phyloP scores from a whole-genome alignment of 2,797 vertebrate species.

The Pelochelys cantorii region DNA sequence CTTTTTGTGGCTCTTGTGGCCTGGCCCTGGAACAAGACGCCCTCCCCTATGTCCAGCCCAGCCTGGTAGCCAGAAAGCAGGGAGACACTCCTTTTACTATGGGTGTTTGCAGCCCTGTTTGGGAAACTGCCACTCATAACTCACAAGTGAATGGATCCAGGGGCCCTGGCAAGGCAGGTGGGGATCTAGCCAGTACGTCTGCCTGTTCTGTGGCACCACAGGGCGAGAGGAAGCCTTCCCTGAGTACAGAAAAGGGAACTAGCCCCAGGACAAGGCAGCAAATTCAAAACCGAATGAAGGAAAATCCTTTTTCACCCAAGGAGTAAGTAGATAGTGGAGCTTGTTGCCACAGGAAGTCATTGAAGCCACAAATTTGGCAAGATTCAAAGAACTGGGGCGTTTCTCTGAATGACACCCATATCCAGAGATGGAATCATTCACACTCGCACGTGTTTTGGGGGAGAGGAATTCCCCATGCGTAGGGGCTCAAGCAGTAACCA shows the following conservation, averaged over 20 bases:
- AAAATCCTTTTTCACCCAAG: neutral
- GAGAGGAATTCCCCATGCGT: neutral
- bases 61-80: neutral
- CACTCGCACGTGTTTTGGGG: neutral
- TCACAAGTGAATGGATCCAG: neutral
- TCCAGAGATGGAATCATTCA: neutral
- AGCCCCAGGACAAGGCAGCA: neutral
- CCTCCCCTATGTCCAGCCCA: neutral
- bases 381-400: neutral
- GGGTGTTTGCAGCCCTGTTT: neutral
- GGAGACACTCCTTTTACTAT: neutral
- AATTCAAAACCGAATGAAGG: neutral
- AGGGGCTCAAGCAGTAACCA: neutral
- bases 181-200: neutral
- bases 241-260: neutral
- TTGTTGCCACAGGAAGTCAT: neutral
- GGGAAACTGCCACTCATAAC: neutral
- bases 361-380: neutral
- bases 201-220: accelerated
- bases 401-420: neutral
- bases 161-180: neutral
- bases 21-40: neutral
- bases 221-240: neutral
- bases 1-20: neutral
- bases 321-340: neutral